A percentile compares a stretch with the other conserved stretches of the same genome.
phyloP scores from a whole-genome alignment of 1,140 invertebrate genomes.

The Bombus vancouverensis region DNA sequence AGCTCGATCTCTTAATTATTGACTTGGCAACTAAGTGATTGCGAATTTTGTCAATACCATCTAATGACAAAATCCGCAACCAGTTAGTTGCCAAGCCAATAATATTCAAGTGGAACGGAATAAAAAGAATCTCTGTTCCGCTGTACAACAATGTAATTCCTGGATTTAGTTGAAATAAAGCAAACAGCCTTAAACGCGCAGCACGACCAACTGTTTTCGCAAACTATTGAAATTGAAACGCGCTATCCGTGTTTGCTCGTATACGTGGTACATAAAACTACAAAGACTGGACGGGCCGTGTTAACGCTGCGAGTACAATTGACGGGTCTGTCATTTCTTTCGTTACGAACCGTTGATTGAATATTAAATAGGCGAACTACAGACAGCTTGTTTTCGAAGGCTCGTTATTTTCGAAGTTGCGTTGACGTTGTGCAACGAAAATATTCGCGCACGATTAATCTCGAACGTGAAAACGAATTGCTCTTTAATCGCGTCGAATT shows the following conservation, averaged over 20 bases:
- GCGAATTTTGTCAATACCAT: no score
- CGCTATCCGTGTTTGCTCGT: neutral
- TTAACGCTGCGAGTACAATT: neutral
- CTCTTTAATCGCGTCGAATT: constrained; percentile 1
- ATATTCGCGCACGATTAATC: neutral
- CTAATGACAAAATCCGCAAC: no score
- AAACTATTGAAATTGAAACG: neutral
- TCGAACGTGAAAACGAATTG: neutral
- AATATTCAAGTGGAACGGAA: neutral
- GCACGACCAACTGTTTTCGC: neutral
- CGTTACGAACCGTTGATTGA: neutral
- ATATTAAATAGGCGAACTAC: neutral
- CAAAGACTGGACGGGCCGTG: neutral
- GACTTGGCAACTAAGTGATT: no score
- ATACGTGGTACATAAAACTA: neutral
- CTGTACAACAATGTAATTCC: neutral
- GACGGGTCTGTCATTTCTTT: neutral
- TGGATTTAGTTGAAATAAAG: neutral
- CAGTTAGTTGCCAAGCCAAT: no score
- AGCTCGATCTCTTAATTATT: no score
- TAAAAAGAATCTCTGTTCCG: neutral
- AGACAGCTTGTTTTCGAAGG: neutral
- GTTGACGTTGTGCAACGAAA: neutral
- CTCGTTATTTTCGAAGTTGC: no score
- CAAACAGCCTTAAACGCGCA: neutral